phyloP scores from a whole-genome alignment of 2,113 vertebrate genomes.

The Motacilla alba region DNA sequence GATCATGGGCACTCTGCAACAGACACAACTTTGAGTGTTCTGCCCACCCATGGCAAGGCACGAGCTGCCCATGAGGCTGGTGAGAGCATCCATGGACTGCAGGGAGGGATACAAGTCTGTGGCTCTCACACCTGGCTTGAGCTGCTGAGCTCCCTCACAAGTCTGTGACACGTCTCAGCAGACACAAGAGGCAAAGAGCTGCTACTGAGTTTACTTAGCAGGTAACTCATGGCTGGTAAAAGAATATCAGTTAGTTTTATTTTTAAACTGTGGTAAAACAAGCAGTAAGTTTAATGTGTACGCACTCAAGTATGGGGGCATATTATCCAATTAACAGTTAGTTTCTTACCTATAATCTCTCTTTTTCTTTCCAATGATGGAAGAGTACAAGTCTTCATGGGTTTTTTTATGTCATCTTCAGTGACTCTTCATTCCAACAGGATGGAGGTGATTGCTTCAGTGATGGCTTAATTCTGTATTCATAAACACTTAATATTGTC shows the following conservation, averaged over 20 bases:
- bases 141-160: not conserved
- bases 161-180: not conserved
- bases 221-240: not conserved
- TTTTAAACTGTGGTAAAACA: not conserved
- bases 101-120: not conserved
- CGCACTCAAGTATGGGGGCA: rapidly evolving
- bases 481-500: not conserved
- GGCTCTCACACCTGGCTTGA: not conserved
- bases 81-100: not conserved
- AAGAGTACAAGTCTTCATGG: not conserved
- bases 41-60: not conserved
- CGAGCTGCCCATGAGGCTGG: rapidly evolving
- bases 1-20: not conserved
- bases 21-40: not conserved
- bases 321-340: not conserved
- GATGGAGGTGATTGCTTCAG: not conserved
- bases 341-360: not conserved
- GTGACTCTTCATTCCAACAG: not conserved
- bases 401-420: not conserved
- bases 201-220: not conserved
- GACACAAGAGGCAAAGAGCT: not conserved
- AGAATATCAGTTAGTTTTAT: not conserved
- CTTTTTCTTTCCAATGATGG: not conserved
- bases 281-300: not conserved
- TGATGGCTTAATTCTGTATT: not conserved